Evolutionary conservation across 2,888 invertebrate species (phyloP), one percentile per base, ranked within the genome.

Genomic region (Octonoba sinensis): DNA sequence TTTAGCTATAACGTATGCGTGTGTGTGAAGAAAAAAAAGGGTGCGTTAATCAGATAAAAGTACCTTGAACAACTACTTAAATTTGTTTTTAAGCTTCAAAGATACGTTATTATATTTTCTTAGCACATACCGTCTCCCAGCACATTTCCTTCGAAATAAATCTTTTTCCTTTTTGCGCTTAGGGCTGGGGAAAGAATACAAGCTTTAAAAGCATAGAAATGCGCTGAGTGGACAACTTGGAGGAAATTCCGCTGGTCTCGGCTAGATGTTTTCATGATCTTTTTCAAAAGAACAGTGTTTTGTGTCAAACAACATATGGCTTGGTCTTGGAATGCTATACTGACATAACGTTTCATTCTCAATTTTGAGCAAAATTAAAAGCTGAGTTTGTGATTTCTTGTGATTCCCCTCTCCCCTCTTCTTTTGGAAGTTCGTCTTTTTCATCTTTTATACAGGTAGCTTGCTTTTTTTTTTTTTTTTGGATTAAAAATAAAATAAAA

Each of bases 211-310:
- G 36, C 36, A 36, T 8, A 36, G 36, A 74, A 74, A 74, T 66
- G 56, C 64, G 74, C 74, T 74, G 74, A 74, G 74, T 57, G 65
- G 36, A 57, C 74, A 27, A 57, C 22, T 74, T 65, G 74, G 8
- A 66, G 74, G 8, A 66, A 74, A 74, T 74, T 74, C 74, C 66
- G 65, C 74, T 57, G 44, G 64, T 46, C 74, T 74, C 74, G 66
- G 74, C 74, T 74, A 24, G 46, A 36, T 54, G 44, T 66, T 54
- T 24, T 56, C 62, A 6, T 36, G 36, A 36, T 36, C 54, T 54
- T 54, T 20, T 60, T 24, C 66, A 47, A 54, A 60, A 18, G 73
- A 64, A 56, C 73, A 73, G 62, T 64, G 73, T 54, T 72, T 72
- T 74, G 57, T 66, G 18, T 47, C 46, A 66, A 51, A 64, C 66